These are phyloP conservation scores for Andrena hattorfiana DNA, from an alignment of 2,888 invertebrate species.

Conservation along the genomic window DNA sequence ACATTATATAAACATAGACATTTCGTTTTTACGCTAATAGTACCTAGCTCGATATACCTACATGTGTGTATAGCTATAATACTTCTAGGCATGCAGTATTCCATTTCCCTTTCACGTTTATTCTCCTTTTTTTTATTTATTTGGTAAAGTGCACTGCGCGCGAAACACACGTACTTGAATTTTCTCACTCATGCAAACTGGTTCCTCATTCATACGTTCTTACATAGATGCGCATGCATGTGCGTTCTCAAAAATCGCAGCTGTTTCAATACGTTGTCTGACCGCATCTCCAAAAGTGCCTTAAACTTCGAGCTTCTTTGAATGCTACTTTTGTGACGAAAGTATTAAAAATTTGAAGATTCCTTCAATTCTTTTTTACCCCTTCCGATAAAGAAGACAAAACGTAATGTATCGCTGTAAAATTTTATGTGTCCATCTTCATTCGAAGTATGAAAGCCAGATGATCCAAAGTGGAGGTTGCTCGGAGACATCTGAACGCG, in stretches of 20 bases:
- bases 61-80: constrained; percentile 58
- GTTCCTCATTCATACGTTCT: constrained; percentile 36
- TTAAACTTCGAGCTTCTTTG: neutral
- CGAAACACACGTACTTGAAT: constrained; percentile 64
- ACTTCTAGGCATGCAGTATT: constrained; percentile 77
- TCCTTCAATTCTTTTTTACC: neutral
- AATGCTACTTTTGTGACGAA: neutral
- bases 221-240: neutral
- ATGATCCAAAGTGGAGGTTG: too few species aligned
- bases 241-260: too few species aligned
- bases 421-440: neutral
- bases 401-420: neutral
- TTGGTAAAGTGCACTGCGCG: constrained; percentile 75
- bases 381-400: neutral
- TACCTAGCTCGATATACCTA: constrained; percentile 73
- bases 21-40: constrained; percentile 73
- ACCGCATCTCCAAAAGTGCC: too few species aligned
- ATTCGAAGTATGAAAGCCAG: too few species aligned
- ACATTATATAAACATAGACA: constrained; percentile 81
- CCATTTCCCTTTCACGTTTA: constrained; percentile 53
- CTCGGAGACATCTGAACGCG: too few species aligned
- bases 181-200: constrained; percentile 28
- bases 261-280: too few species aligned
- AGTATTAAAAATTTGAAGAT: neutral
- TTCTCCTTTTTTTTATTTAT: constrained; percentile 62